Base-by-base conservation (phyloP, 2,113 vertebrate species). In the Campylomormyrus numenius region DNA sequence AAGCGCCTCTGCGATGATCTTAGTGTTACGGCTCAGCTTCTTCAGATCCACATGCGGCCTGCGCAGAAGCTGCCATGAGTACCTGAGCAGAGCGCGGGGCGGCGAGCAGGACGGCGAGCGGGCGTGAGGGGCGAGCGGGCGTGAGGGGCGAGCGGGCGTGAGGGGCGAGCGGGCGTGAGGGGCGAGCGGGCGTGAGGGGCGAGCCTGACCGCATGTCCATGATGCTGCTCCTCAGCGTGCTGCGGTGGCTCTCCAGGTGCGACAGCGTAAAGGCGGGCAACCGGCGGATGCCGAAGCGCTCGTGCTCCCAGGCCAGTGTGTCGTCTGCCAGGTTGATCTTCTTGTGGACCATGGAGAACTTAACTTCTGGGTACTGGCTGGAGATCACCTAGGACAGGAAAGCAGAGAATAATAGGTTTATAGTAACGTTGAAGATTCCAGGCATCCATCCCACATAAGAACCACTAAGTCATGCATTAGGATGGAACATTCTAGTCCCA, bases 291-390 rank as follows among this genome's bases (percentile, higher is more conserved):
- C 98, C 98, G 0, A 99, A 99, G 1, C 98, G 98, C 93, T 99
- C 98, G 0, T 99, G 98, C 90, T 99, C 98, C 98, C 98, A 99
- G 0, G 98, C 98, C 95, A 99, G 94, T 92, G 97, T 97, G 92
- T 99, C 98, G 4, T 99, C 98, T 0, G 98, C 98, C 93, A 99
- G 94, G 95, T 99, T 99, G 93, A 99, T 99, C 93, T 99, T 99
- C 96, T 99, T 99, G 95, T 99, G 98, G 88, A 99, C 97, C 98
- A 99, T 99, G 90, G 98, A 98, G 92, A 99, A 99, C 92, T 96
- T 97, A 35, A 99, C 95, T 87, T 98, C 97, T 0, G 98, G 97
- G 92, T 97, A 97, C 93, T 99, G 98, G 92, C 93, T 96, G 0
- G 94, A 49, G 0, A 96, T 93, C 89, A 99, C 97, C 98, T 99